Evolutionary conservation across 2,113 vertebrate genomes (phyloP), one percentile per base, ranked within the genome.

Genomic region (Mesitornis unicolor): DNA sequence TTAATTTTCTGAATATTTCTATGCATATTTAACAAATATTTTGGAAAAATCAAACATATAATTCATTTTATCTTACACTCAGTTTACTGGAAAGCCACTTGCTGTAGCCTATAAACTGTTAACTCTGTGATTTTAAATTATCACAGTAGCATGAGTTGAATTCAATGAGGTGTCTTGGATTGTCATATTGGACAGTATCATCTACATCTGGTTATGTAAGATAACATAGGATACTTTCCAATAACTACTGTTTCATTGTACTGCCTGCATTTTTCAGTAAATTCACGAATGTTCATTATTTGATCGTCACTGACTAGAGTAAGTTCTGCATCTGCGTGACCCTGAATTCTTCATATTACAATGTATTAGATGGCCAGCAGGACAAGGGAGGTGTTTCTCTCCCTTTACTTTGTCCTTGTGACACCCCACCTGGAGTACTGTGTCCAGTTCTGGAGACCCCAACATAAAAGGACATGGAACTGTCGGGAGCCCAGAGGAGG

Each of bases 341-440:
- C 38, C 19, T 54, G 19, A 63, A 33, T 81, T 78, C n/a, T 78
- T 84, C 47, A 48, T 3, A 8, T 69, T 53, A 22, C 5, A n/a
- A 26, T 0, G 1, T 60, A 65, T 24, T 51, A 33, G 16, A 33
- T n/a, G n/a, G n/a, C n/a, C n/a, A n/a, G n/a, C n/a, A n/a, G n/a
- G n/a, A n/a, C n/a, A n/a, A n/a, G n/a, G n/a, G n/a, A n/a, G n/a
- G n/a, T n/a, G n/a, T n/a, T n/a, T n/a, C n/a, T n/a, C n/a, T n/a
- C n/a, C n/a, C n/a, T n/a, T n/a, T n/a, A n/a, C n/a, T n/a, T n/a
- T n/a, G n/a, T n/a, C n/a, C n/a, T n/a, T n/a, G n/a, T n/a, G n/a
- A n/a, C n/a, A n/a, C n/a, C n/a, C n/a, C n/a, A n/a, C n/a, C n/a
- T n/a, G n/a, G n/a, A n/a, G n/a, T n/a, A n/a, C n/a, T n/a, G n/a